phyloP scores from a whole-genome alignment of 37 sponge, comb jelly and placozoan species.

The Spongilla lacustris region DNA sequence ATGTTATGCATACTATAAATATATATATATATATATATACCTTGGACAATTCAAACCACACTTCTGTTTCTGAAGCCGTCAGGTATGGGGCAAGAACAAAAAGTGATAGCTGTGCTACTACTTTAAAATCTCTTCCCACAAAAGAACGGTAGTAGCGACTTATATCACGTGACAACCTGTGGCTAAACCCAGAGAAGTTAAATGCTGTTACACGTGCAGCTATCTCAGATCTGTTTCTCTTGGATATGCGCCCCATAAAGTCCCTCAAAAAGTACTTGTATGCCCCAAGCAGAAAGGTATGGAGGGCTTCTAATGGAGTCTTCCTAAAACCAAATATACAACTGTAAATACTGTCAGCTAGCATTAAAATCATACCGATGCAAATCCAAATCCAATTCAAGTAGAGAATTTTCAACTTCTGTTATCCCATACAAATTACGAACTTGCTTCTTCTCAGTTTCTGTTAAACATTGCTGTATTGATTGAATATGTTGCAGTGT shows the following conservation, averaged over 20 bases:
- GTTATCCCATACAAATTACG: constrained; percentile 10
- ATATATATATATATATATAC: background rate
- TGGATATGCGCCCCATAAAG: constrained; percentile 10
- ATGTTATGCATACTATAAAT: no score
- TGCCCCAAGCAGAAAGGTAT: constrained; percentile 46
- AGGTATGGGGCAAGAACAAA: constrained; percentile 42
- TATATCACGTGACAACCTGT: constrained; percentile 6
- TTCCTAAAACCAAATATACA: constrained; percentile 11
- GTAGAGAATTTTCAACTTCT: constrained; percentile 9
- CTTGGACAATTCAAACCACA: constrained; percentile 11
- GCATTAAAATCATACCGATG: constrained; percentile 5
- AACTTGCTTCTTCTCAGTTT: background rate
- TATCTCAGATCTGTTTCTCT: constrained; percentile 22
- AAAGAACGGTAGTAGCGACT: constrained; percentile 25
- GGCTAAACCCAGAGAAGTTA: constrained; percentile 23
- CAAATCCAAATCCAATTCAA: constrained; percentile 9
- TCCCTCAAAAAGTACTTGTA: constrained; percentile 43
- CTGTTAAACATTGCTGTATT: background rate
- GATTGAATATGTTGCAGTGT: background rate
- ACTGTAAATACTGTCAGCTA: background rate
- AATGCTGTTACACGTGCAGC: constrained; percentile 19
- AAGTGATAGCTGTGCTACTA: constrained; percentile 37
- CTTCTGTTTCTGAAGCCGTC: background rate
- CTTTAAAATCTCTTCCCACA: constrained; percentile 51
- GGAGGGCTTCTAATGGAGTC: constrained; percentile 46